Evolutionary conservation across 2,113 vertebrate genomes (phyloP).

Genomic region (Gasterosteus aculeatus): DNA sequence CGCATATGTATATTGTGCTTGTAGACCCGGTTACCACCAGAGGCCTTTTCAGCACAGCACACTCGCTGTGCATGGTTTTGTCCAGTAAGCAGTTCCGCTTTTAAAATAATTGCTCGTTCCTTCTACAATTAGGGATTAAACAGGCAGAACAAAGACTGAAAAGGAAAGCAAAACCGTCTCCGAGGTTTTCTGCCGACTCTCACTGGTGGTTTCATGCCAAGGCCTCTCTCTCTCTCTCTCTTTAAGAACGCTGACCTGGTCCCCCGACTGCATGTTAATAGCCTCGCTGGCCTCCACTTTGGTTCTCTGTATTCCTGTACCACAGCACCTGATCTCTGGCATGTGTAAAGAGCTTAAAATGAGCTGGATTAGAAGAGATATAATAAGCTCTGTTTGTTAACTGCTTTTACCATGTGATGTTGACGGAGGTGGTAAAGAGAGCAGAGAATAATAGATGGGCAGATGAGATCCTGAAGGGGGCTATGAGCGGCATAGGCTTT

Average conservation of each 20-base stretch:
- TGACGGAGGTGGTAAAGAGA: neutral
- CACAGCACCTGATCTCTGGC: slow-evolving; percentile 59
- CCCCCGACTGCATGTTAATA: slow-evolving; percentile 41
- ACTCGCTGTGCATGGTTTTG: neutral
- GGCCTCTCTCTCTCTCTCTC: slow-evolving; percentile 4
- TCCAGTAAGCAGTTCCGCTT: slow-evolving; percentile 39
- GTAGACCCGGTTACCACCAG: slow-evolving; percentile 14
- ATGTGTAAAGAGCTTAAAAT: slow-evolving; percentile 67
- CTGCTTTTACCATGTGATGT: slow-evolving; percentile 37
- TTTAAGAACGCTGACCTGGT: slow-evolving; percentile 37
- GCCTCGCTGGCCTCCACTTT: slow-evolving; percentile 29
- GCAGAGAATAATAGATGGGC: no score
- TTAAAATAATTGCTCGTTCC: slow-evolving; percentile 27
- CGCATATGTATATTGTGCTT: neutral
- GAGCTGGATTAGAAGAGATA: slow-evolving; percentile 61
- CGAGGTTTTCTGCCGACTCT: slow-evolving; percentile 32
- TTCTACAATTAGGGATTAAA: slow-evolving; percentile 51
- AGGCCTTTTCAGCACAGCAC: neutral
- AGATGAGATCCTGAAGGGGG: no score
- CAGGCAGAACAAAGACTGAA: slow-evolving; percentile 32
- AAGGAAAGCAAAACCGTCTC: slow-evolving; percentile 14
- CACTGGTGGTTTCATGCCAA: slow-evolving; percentile 28
- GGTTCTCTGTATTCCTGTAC: slow-evolving; percentile 41
- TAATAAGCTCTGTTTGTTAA: slow-evolving; percentile 56
- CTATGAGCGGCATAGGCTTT: no score